Evolutionary conservation across 2,888 invertebrate genomes (phyloP).

Genomic region (Saturnia pavonia): DNA sequence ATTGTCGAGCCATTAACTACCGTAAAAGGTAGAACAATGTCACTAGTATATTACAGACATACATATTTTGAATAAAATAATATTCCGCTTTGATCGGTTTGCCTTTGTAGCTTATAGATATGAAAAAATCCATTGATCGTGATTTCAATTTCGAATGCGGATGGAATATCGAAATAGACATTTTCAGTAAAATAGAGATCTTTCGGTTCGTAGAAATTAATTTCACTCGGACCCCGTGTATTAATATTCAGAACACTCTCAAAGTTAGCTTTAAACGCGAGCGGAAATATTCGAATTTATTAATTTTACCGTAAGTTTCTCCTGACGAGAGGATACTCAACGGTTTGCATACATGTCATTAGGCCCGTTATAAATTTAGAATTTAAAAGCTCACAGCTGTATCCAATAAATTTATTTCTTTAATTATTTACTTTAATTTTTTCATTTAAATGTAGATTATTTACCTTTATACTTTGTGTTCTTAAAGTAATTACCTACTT

Average conservation of each 20-base stretch:
- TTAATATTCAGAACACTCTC: constrained; percentile 79
- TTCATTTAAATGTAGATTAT: not conserved
- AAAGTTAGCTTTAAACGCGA: constrained; percentile 73
- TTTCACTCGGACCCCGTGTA: constrained; percentile 72
- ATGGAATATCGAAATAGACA: constrained; percentile 70
- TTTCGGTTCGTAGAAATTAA: constrained; percentile 75
- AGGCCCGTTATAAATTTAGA: constrained; percentile 6
- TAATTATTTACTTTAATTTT: not conserved
- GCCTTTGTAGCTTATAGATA: constrained; percentile 2
- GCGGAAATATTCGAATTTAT: constrained; percentile 71
- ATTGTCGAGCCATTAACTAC: no score
- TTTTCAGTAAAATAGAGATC: constrained; percentile 66
- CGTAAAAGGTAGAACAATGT: no score
- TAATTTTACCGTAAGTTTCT: constrained; percentile 63
- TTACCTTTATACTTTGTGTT: not conserved
- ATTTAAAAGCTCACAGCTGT: not conserved
- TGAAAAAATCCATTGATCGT: constrained; percentile 47
- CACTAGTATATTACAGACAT: not conserved
- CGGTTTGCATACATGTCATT: constrained; percentile 33
- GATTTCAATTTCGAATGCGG: constrained; percentile 60
- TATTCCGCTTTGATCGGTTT: not conserved
- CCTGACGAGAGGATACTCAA: constrained; percentile 44
- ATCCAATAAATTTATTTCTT: not conserved
- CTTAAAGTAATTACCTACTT: not conserved
- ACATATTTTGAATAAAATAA: not conserved